Evolutionary conservation across 2,113 vertebrate genomes (phyloP).

Genomic region (Sphaerodactylus townsendi): DNA sequence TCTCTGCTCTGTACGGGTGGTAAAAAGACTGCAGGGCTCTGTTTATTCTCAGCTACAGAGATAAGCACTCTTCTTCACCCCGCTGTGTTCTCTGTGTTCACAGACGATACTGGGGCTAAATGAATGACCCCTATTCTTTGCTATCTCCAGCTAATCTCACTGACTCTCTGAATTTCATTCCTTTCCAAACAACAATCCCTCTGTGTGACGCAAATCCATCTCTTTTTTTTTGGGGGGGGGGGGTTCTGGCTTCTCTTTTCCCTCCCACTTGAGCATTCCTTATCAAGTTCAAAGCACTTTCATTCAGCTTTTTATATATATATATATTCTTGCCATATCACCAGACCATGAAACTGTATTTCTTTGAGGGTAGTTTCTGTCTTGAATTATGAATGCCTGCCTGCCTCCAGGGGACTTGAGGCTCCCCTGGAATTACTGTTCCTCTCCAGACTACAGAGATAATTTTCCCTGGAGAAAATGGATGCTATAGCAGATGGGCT

Average conservation of each 20-base stretch:
- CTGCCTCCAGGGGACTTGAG: too few relatives aligned
- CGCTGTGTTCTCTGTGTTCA: background rate
- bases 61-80: background rate
- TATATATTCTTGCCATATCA: too few relatives aligned
- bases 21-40: background rate
- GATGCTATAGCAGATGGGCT: too few relatives aligned
- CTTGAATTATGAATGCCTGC: too few relatives aligned
- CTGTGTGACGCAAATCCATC: constrained; percentile 1
- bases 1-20: background rate
- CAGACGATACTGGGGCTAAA: background rate
- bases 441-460: too few relatives aligned
- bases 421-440: too few relatives aligned
- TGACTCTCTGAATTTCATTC: constrained; percentile 9
- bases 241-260: background rate
- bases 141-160: constrained; percentile 15
- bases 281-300: constrained; percentile 3
- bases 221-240: background rate
- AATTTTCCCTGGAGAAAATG: too few relatives aligned
- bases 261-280: background rate
- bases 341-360: background rate
- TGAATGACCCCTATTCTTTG: constrained; percentile 21
- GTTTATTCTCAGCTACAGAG: constrained; percentile 1
- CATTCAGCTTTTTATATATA: background rate
- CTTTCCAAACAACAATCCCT: constrained; percentile 7
- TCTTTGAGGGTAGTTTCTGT: background rate